These are phyloP conservation scores for Falco cherrug DNA, from an alignment of 2,797 vertebrate genomes.

Conservation along the genomic window DNA sequence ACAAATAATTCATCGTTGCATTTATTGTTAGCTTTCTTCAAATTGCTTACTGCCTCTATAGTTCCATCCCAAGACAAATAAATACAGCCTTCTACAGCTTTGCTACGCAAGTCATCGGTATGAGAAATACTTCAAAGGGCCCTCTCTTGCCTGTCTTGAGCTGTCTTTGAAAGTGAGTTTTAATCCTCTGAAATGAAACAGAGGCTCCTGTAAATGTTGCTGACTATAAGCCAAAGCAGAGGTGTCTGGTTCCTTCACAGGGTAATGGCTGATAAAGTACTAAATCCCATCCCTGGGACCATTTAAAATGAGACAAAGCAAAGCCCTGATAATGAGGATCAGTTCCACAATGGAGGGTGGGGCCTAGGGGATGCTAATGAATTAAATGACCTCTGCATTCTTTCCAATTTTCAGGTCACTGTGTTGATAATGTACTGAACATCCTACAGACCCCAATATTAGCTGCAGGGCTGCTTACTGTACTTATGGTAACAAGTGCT, in stretches of 20 bases:
- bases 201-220: background rate
- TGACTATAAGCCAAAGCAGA: background rate
- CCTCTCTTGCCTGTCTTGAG: background rate
- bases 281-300: background rate
- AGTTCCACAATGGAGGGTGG: background rate
- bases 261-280: background rate
- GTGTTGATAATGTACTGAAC: background rate
- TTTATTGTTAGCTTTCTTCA: background rate
- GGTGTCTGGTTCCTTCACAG: background rate
- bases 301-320: conserved; percentile 2
- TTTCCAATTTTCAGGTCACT: background rate
- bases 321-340: background rate
- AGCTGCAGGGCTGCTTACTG: background rate
- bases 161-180: background rate
- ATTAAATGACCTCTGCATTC: background rate
- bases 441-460: background rate
- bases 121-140: background rate
- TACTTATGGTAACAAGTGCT: background rate
- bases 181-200: conserved; percentile 6
- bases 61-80: background rate
- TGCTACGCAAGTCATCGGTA: background rate
- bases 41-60: background rate
- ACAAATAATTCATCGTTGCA: background rate
- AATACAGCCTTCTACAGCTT: background rate
- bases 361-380: background rate